Percentiles rank a stretch among this genome's conserved stretches.
These are phyloP conservation scores for Vesta saturnalis DNA, from an alignment of 2,888 invertebrate species.

Conservation along the genomic window DNA sequence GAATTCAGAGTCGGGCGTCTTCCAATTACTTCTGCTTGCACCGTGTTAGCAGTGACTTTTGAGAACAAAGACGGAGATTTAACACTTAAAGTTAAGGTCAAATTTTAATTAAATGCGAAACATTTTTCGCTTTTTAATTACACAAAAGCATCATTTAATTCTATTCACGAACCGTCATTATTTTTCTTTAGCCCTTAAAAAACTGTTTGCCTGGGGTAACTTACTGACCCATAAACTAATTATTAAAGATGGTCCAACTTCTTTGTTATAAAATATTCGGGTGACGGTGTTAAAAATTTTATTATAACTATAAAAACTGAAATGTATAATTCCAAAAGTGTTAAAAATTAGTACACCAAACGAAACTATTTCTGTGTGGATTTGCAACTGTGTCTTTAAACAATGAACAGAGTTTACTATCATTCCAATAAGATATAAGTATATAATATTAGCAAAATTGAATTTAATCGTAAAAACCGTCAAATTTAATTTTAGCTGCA, in stretches of 20 bases:
- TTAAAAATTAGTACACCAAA: too few species aligned
- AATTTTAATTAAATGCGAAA: conserved; percentile 40
- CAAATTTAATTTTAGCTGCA: background rate
- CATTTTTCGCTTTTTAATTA: conserved; percentile 34
- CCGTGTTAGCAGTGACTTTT: conserved; percentile 38
- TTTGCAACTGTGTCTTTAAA: background rate
- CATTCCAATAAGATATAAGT: too few species aligned
- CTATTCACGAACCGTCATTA: conserved; percentile 30
- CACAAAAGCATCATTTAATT: conserved; percentile 34
- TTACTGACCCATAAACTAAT: conserved; percentile 25
- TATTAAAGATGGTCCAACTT: conserved; percentile 5
- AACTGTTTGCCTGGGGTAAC: conserved; percentile 20
- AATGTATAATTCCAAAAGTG: too few species aligned
- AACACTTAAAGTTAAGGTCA: conserved; percentile 40
- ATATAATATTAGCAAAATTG: background rate
- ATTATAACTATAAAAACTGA: too few species aligned
- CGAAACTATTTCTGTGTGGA: too few species aligned
- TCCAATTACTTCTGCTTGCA: conserved; percentile 45
- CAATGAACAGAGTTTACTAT: background rate
- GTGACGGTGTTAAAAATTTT: too few species aligned
- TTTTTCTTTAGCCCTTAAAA: conserved; percentile 23
- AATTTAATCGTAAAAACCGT: background rate
- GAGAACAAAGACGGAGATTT: conserved; percentile 37
- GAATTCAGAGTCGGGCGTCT: conserved; percentile 40
- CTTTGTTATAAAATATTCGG: too few species aligned